Evolutionary conservation across 2,888 invertebrate species (phyloP), one percentile per base, ranked within the genome.

Genomic region (Leptogaster cylindrica): DNA sequence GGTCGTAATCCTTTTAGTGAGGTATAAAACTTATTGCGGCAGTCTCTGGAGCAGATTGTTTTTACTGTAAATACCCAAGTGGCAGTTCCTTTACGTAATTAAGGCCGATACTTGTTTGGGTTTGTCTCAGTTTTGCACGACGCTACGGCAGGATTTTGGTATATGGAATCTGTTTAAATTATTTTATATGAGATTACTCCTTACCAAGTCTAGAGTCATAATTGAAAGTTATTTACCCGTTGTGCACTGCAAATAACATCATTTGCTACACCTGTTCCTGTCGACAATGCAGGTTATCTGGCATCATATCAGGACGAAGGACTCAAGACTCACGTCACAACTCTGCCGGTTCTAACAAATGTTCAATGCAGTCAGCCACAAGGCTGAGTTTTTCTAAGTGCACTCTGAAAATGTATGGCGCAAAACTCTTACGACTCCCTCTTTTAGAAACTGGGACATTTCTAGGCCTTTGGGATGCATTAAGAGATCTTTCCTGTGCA

Each of bases 241-340:
- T n/a, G 7, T 55, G 14, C 23, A 23, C 8, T 10, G 25, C 16
- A 36, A 23, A 55, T 14, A 12, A 25, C 39, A 55, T 36, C 36
- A 55, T 55, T 55, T 36, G 23, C 55, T 36, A 33, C 55, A 55
- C 55, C 55, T 55, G 55, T 36, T 55, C 33, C 28, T 23, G 2
- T 10, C 6, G 7, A 6, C 7, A n/a, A 4, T 36, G 12, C 36
- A 36, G 39, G 33, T 36, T 55, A 14, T 25, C 7, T 2, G 20
- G 25, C 23, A 46, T 23, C 31, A 46, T 18, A 8, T 31, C 52
- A 23, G 46, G 46, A 46, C 46, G n/a, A 20, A 12, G n/a, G 8
- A 18, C 10, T 20, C 12, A 1, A n/a, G 8, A 8, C 6, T n/a
- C n/a, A n/a, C n/a, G n/a, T n/a, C n/a, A n/a, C n/a, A n/a, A n/a